A percentile compares a stretch with the other conserved stretches of the same genome.
These are phyloP conservation scores for Brachyptera risi DNA, from an alignment of 2,888 invertebrate species.

Conservation along the genomic window DNA sequence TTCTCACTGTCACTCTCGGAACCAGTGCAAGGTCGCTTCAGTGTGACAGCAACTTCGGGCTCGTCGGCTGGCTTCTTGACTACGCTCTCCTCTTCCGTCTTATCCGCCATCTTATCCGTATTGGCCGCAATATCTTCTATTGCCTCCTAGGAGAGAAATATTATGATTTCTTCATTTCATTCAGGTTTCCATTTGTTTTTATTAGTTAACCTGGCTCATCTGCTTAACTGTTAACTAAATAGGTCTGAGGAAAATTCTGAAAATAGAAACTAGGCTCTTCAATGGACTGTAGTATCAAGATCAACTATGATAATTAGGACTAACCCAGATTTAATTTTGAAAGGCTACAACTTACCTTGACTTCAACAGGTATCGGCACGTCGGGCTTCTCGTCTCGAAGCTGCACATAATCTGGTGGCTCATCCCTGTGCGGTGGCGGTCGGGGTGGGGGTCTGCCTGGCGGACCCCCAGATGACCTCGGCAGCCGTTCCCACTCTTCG, in stretches of 20 bases:
- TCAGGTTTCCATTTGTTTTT: no score
- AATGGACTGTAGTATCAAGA: no score
- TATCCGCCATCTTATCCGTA: background rate
- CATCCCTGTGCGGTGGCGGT: constrained; percentile 5
- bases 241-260: no score
- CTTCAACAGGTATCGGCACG: constrained; percentile 15
- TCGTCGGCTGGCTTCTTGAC: constrained; percentile 45
- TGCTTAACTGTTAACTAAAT: no score
- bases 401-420: background rate
- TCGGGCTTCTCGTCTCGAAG: constrained; percentile 24
- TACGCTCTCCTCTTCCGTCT: constrained; percentile 42
- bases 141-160: no score
- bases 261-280: no score
- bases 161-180: no score
- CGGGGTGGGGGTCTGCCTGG: background rate
- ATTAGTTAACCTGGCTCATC: no score
- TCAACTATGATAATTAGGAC: no score
- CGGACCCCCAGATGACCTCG: constrained; percentile 17
- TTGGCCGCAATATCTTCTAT: no score
- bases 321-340: background rate
- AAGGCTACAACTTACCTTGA: background rate
- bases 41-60: constrained; percentile 39
- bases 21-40: constrained; percentile 39
- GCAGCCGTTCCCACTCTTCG: constrained; percentile 25
- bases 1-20: constrained; percentile 44